Conservation (phyloP, 2,113 vertebrate species). For the Mustela lutreola region DNA sequence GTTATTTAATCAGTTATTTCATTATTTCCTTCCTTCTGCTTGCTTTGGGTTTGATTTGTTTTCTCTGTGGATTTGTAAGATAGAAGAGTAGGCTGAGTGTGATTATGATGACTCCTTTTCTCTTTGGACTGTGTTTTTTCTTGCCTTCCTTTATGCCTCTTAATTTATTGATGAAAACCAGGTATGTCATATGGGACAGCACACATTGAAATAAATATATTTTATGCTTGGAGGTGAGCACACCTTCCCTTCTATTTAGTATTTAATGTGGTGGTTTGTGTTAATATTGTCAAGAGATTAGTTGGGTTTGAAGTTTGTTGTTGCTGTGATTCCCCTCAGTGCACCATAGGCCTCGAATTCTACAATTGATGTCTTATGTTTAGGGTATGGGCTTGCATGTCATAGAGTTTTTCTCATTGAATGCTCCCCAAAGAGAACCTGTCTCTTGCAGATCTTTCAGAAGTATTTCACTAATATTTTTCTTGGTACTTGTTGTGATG, state of each 20-base stretch:
- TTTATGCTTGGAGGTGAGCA: neutral
- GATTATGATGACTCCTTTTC: neutral
- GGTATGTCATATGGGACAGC: neutral
- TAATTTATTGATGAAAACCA: neutral
- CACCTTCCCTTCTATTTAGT: neutral
- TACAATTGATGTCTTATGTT: neutral
- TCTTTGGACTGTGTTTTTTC: neutral
- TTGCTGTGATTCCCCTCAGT: neutral
- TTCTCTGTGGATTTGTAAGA: neutral
- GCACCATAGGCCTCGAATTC: neutral
- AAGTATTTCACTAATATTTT: neutral
- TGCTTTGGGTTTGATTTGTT: slow-evolving; percentile 3
- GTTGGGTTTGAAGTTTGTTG: neutral
- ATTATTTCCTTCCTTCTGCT: neutral
- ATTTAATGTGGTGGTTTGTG: neutral
- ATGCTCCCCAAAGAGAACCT: neutral
- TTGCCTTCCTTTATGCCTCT: neutral
- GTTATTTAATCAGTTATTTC: neutral
- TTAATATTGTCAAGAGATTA: neutral
- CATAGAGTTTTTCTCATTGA: neutral
- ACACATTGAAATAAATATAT: neutral
- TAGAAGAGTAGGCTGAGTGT: neutral
- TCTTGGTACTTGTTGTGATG: neutral
- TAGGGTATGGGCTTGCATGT: neutral
- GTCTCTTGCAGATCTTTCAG: neutral